A percentile compares a stretch with the other conserved stretches of the same genome.
Evolutionary conservation across 1,140 invertebrate genomes (phyloP).

Genomic region (Temnothorax nylanderi): DNA sequence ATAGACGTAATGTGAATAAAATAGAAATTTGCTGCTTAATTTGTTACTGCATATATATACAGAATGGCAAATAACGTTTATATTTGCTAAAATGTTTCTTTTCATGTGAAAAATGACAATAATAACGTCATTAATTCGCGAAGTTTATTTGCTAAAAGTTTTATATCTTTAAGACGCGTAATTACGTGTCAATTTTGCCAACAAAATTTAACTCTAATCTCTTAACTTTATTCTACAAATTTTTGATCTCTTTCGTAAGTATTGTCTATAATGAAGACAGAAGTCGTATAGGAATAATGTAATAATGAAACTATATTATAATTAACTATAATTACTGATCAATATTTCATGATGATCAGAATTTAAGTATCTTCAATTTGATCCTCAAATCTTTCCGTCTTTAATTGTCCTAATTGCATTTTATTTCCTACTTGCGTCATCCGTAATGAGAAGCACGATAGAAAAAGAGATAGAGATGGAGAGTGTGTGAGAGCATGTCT

Average conservation of each 20-base stretch:
- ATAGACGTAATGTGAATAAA: not conserved
- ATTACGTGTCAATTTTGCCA: not conserved
- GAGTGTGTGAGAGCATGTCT: not conserved
- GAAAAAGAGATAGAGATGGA: not conserved
- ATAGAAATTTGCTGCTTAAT: conserved; percentile 1
- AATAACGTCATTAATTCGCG: not conserved
- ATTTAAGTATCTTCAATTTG: not conserved
- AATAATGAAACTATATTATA: conserved; percentile 15
- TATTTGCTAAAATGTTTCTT: not conserved
- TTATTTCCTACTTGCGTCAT: not conserved
- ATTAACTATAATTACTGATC: conserved; percentile 4
- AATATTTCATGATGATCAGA: not conserved
- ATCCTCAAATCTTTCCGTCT: not conserved
- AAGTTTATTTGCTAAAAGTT: not conserved
- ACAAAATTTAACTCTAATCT: not conserved
- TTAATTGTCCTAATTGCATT: not conserved
- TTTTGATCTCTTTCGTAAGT: not conserved
- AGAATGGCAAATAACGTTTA: not conserved
- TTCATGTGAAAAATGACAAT: not conserved
- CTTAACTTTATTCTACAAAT: not conserved
- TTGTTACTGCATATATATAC: not conserved
- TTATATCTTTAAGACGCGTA: not conserved
- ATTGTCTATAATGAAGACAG: not conserved
- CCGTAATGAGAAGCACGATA: not conserved
- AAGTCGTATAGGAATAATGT: not conserved